These are phyloP conservation scores for Australoheros facetus DNA, from an alignment of 2,797 vertebrate species.

Conservation along the genomic window DNA sequence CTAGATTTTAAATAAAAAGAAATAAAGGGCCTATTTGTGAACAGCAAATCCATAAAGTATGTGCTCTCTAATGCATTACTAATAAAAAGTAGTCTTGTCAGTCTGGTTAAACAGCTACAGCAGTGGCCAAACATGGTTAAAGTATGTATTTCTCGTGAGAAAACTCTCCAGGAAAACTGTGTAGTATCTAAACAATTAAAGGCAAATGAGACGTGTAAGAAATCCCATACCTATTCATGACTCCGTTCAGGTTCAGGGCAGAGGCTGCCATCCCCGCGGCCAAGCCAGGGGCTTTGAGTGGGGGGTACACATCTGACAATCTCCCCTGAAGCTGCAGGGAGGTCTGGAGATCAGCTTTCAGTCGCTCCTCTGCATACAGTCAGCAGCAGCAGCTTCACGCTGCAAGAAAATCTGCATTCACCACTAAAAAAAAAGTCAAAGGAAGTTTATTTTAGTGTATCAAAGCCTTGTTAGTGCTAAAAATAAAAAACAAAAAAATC, in stretches of 20 bases:
- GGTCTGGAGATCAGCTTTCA: slow-evolving; percentile 38
- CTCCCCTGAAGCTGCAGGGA: slow-evolving; percentile 60
- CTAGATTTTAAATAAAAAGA: not conserved
- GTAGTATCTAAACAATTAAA: not conserved
- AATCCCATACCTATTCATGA: slow-evolving; percentile 73
- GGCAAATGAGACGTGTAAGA: not conserved
- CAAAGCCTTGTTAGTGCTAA: not conserved
- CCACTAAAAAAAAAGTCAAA: not conserved
- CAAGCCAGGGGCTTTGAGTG: slow-evolving; percentile 69
- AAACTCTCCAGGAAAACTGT: not conserved
- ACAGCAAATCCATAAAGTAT: not conserved
- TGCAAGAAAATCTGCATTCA: not conserved
- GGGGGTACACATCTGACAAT: slow-evolving; percentile 71
- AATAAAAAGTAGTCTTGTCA: not conserved
- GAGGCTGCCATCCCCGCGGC: slow-evolving; percentile 77
- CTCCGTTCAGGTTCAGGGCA: slow-evolving; percentile 73
- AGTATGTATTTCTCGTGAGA: not conserved
- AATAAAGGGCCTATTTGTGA: not conserved
- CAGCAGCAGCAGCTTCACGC: slow-evolving; percentile 2
- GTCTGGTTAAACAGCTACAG: slow-evolving; percentile 25
- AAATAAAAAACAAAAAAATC: not conserved
- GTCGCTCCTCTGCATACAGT: slow-evolving; percentile 31
- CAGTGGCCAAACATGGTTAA: slow-evolving; percentile 12
- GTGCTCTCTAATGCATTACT: not conserved
- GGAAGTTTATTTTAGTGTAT: not conserved